phyloP scores from a whole-genome alignment of 2,797 vertebrate genomes.

The Chaetodon trifasciatus region DNA sequence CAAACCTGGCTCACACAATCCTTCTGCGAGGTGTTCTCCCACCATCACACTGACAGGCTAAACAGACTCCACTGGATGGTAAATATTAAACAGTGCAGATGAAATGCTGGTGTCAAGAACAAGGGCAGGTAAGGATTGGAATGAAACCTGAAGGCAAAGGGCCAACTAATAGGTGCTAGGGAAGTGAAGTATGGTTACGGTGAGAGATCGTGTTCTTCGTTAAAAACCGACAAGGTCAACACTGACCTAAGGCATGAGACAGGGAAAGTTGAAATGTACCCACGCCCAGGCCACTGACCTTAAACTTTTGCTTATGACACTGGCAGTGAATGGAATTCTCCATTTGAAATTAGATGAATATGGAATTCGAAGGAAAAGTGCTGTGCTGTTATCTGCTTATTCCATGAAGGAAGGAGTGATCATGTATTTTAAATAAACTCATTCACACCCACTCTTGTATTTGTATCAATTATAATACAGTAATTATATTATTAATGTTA shows the following conservation, averaged over 20 bases:
- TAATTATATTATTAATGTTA: neutral
- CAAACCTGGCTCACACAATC: conserved; percentile 40
- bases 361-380: neutral
- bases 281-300: neutral
- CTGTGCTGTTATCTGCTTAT: neutral
- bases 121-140: conserved; percentile 23
- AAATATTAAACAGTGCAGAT: conserved; percentile 32
- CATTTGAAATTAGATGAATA: neutral
- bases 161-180: conserved; percentile 1
- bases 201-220: neutral
- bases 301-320: neutral
- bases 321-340: neutral
- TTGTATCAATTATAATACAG: neutral
- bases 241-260: neutral
- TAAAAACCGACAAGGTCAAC: neutral
- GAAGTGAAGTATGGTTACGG: neutral
- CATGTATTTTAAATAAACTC: neutral
- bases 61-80: conserved; percentile 30
- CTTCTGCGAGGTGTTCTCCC: conserved; percentile 26
- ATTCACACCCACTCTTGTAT: conserved; percentile 19
- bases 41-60: conserved; percentile 47
- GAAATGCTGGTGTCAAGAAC: conserved; percentile 30
- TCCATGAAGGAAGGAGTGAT: neutral
- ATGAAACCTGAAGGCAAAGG: conserved; percentile 24
- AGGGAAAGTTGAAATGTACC: neutral